Evolutionary conservation across 2,797 vertebrate genomes (phyloP), one percentile per base, ranked within the genome.

Genomic region (Trachurus trachurus): DNA sequence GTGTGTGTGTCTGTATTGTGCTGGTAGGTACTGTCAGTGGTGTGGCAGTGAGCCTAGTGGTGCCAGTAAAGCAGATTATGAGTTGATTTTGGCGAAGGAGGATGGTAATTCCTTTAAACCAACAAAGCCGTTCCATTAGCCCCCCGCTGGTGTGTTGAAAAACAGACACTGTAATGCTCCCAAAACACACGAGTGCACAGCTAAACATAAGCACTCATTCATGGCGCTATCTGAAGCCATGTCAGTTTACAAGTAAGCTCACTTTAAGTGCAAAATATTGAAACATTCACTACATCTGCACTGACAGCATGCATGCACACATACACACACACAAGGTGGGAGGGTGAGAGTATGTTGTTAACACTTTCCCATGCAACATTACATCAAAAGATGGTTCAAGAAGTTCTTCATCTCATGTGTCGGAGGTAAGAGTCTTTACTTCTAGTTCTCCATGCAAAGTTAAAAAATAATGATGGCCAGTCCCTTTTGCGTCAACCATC

Each of bases 61-160:
- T 96, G 97, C 96, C 97, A 98, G 96, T 96, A 98, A 97, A 98
- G 96, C 95, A 98, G 98, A 98, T 98, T 98, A 97, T 96, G 88
- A 88, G 97, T 98, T 98, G 98, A 97, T 98, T 97, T 97, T 99
- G 97, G 97, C 96, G 95, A 96, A 96, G 96, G 94, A 96, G 93
- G 93, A 95, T 97, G 95, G 96, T 96, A 97, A 98, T 97, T 98
- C 95, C 94, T 97, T 97, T 96, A 97, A 97, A 98, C 96, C 96
- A 98, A 97, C 97, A 98, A 98, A 98, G 97, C 94, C 91, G 95
- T 97, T 97, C 97, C 97, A 98, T 99, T 98, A 98, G 96, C 96
- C 97, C 96, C 97, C 97, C 92, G 95, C 97, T 97, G 97, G 94
- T 96, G 95, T 96, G 94, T 96, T 97, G 94, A 97, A 97, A 87